Base-by-base conservation (phyloP, 2,797 vertebrate species). In the Mionectes olivaceus region DNA sequence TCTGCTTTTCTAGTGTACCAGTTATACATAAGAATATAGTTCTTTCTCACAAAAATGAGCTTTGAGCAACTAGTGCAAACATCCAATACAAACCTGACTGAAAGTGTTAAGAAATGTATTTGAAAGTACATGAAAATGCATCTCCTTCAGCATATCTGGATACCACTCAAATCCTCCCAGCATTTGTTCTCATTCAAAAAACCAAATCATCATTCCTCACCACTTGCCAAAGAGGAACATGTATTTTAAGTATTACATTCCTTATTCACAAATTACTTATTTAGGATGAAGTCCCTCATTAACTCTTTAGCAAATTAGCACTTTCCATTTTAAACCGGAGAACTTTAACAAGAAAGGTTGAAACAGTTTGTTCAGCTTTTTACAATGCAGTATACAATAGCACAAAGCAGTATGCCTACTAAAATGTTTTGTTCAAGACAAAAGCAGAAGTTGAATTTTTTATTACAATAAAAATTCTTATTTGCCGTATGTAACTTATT, bases 11-110 rank as follows among this genome's bases (percentile, higher is more conserved):
- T 83, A 67, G 27, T 91, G 39, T 93, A 93, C 41, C 70, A 93
- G 30, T 65, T 94, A 82, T 95, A 95, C 92, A 96, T 84, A 96
- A 87, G 39, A 93, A 94, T 87, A 78, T 87, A 92, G 65, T 88
- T 95, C 13, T 90, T 94, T 95, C 53, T 91, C 80, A 88, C 65
- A 91, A 83, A 96, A 95, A 75, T 32, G 52, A 94, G 63, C 89
- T 93, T 86, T 93, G 59, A 87, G 90, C 67, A 91, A 55, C 84
- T 91, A 94, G 87, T 97, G 92, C 90, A 94, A 95, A 94, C 74
- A 96, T 92, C 90, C 75, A 94, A 39, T 79, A 89, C 44, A 83
- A 65, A 91, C 28, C 82, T 88, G 55, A 80, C 25, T 71, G 68
- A 94, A 95, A 96, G 74, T 68, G 78, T 91, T 85, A 60, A 89